Percentiles rank a stretch among this genome's conserved stretches.
phyloP scores from a whole-genome alignment of 2,888 invertebrate species.

The Leucozona laternaria region DNA sequence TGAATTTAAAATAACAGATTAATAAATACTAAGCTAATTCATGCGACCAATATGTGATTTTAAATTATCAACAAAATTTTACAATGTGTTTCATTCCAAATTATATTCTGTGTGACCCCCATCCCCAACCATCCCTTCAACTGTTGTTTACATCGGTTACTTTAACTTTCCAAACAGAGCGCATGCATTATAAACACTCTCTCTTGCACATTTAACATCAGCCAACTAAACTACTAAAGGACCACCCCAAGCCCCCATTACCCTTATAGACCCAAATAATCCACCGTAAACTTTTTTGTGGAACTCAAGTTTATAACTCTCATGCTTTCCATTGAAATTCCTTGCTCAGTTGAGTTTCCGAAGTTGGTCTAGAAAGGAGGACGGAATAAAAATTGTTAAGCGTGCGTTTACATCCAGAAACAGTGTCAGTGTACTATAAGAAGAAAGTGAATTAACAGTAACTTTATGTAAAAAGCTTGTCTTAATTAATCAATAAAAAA shows the following conservation, averaged over 20 bases:
- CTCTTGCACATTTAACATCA: slow-evolving; percentile 33
- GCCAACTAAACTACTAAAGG: not conserved
- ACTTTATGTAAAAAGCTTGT: slow-evolving; percentile 51
- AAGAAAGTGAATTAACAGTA: slow-evolving; percentile 67
- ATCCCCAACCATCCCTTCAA: slow-evolving; percentile 24
- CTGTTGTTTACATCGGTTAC: slow-evolving; percentile 72
- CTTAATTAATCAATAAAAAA: slow-evolving; percentile 38
- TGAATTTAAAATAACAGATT: no score
- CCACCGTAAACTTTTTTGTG: slow-evolving; percentile 49
- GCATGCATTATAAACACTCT: slow-evolving; percentile 39
- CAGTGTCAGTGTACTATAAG: slow-evolving; percentile 50
- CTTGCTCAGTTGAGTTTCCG: slow-evolving; percentile 77
- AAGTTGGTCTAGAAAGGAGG: slow-evolving; percentile 73
- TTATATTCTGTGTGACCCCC: slow-evolving; percentile 17
- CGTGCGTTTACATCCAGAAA: slow-evolving; percentile 40
- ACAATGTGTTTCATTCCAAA: slow-evolving; percentile 43
- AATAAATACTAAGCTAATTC: not conserved
- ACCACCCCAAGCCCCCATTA: not conserved
- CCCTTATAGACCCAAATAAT: not conserved
- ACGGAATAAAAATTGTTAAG: slow-evolving; percentile 41
- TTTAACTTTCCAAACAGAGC: slow-evolving; percentile 38
- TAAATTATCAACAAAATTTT: slow-evolving; percentile 16
- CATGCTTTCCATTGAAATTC: slow-evolving; percentile 41
- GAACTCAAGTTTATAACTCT: slow-evolving; percentile 68
- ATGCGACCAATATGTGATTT: not conserved